Conservation (phyloP, 2,113 vertebrate species). For the Aptenodytes forsteri region DNA sequence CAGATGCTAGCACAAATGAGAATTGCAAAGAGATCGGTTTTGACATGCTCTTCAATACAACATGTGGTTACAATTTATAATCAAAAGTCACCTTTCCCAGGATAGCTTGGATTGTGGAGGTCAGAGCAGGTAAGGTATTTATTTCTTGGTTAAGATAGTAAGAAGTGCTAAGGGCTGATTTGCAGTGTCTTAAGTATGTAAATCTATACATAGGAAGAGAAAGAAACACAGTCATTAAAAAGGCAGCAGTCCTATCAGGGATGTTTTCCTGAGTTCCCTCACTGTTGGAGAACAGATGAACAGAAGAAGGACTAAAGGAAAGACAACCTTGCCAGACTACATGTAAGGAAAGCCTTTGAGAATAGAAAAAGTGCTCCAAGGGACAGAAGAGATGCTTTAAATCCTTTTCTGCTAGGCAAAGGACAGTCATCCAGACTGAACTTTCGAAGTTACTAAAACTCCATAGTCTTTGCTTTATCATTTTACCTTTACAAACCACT, state of each 20-base stretch:
- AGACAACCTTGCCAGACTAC: neutral
- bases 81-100: neutral
- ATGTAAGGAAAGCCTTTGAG: neutral
- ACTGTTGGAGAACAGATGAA: neutral
- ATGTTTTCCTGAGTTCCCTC: neutral
- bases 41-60: slow-evolving; percentile 5
- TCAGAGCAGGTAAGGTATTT: neutral
- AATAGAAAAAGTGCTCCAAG: neutral
- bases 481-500: neutral
- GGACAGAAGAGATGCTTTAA: neutral
- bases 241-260: neutral
- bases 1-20: slow-evolving; percentile 18
- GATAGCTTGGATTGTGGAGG: slow-evolving; percentile 8
- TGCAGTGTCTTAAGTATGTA: neutral
- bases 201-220: neutral
- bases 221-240: neutral
- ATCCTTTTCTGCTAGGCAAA: neutral
- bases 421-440: neutral
- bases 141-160: neutral
- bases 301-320: neutral
- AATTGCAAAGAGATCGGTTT: neutral
- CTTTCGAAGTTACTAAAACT: neutral
- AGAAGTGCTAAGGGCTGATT: neutral
- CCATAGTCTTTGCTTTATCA: neutral
- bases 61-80: slow-evolving; percentile 1